These are phyloP conservation scores for Zosterops hypoxanthus DNA, from an alignment of 2,113 vertebrate genomes.

Conservation along the genomic window DNA sequence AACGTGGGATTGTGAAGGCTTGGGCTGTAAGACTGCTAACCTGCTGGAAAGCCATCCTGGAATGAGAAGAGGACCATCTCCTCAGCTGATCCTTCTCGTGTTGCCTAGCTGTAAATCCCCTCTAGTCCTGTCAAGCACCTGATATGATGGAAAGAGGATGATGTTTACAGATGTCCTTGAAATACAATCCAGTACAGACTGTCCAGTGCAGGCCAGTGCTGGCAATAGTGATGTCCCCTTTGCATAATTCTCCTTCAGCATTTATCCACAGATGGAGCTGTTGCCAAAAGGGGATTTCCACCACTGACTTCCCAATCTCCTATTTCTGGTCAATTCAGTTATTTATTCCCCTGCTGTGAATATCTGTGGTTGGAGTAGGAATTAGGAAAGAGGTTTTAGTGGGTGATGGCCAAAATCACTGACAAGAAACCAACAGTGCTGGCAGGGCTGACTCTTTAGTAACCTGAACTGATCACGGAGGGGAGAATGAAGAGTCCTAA, in stretches of 20 bases:
- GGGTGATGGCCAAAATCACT: neutral
- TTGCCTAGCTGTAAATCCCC: neutral
- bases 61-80: neutral
- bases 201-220: neutral
- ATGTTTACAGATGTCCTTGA: neutral
- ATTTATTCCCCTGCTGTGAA: constrained; percentile 24
- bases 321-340: neutral
- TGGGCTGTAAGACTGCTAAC: neutral
- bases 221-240: neutral
- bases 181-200: neutral
- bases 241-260: neutral
- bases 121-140: neutral
- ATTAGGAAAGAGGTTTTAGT: constrained; percentile 20
- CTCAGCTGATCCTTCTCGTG: neutral
- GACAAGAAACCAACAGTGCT: neutral
- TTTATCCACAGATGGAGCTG: neutral
- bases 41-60: neutral
- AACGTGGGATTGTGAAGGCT: neutral
- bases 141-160: neutral
- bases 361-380: constrained; percentile 5
- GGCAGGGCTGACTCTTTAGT: neutral
- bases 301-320: neutral
- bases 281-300: constrained; percentile 57
- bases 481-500: neutral
- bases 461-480: neutral